phyloP scores from a whole-genome alignment of 2,797 vertebrate genomes.

The Crenuchus spilurus region DNA sequence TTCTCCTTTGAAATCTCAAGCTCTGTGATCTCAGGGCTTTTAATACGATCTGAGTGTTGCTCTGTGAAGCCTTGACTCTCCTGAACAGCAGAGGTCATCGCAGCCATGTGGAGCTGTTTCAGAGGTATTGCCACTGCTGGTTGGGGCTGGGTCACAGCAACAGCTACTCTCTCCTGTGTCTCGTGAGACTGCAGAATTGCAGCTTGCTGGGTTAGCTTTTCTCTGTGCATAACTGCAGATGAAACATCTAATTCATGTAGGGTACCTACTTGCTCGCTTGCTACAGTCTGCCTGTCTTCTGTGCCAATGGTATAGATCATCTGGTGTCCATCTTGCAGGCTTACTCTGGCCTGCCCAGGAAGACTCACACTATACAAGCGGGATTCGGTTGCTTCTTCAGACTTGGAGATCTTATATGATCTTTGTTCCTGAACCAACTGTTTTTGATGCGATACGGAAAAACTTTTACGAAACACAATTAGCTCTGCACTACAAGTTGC shows the following conservation, averaged over 20 bases:
- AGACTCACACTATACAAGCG: constrained; percentile 82
- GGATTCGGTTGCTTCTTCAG: constrained; percentile 80
- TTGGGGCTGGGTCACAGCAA: constrained; percentile 63
- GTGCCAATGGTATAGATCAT: constrained; percentile 85
- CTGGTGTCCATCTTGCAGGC: constrained; percentile 64
- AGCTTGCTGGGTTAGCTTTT: constrained; percentile 78
- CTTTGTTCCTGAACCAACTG: constrained; percentile 72
- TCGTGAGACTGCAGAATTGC: constrained; percentile 76
- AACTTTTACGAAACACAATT: constrained; percentile 75
- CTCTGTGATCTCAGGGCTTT: constrained; percentile 74
- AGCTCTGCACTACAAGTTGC: constrained; percentile 83
- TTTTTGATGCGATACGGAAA: constrained; percentile 66
- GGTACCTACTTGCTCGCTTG: constrained; percentile 76
- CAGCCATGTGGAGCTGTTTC: constrained; percentile 74
- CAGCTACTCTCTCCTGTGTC: constrained; percentile 74
- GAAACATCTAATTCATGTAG: constrained; percentile 73
- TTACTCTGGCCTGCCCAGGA: constrained; percentile 75
- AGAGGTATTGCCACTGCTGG: constrained; percentile 66
- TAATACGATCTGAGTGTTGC: constrained; percentile 79
- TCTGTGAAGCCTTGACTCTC: constrained; percentile 79
- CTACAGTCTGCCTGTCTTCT: constrained; percentile 77
- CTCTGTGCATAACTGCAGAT: constrained; percentile 74
- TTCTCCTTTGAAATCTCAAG: constrained; percentile 68
- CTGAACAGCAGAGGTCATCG: constrained; percentile 76
- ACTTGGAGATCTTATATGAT: constrained; percentile 75